Base-by-base conservation (phyloP, 2,888 invertebrate species). In the Chrysomela aeneicollis region DNA sequence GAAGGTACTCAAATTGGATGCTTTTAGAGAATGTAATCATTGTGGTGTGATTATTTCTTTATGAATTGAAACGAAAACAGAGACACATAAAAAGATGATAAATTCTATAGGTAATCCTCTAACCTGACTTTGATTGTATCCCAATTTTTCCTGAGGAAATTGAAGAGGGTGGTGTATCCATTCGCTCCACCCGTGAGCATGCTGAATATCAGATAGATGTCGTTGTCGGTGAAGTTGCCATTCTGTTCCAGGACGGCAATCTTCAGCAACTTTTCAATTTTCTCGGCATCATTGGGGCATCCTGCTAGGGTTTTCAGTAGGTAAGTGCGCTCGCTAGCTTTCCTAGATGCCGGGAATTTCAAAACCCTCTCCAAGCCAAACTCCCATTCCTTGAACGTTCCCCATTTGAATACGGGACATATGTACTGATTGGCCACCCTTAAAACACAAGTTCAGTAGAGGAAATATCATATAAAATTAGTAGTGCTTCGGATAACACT, bases 331-430 rank as follows among this genome's bases (percentile, higher is more conserved):
- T 93, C 93, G 70, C 88, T 92, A 74, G 88, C 89, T 72, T 89
- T 89, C 53, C 92, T 85, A 0, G 87, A 86, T 1, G 87, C 82
- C 0, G 93, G 92, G 81, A 93, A 93, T 75, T 91, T 87, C 55
- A 91, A 88, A 0, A 93, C 88, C 9, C 92, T 85, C 69, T 92
- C 87, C 0, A 94, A 84, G 35, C 92, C 93, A 73, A 93, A 93
- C 69, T 92, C 89, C 93, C 93, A 94, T 79, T 93, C 93, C 50
- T 91, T 88, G 72, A 86, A 85, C 0, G 90, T 88, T 0, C 93
- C 93, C 90, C 92, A 93, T 81, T 90, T 90, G 81, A 93, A 93
- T 0, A 93, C 92, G 0, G 93, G 92, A 68, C 93, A 93, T 67
- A 93, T 88, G 79, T 87, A 91, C 76, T 89, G 89, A 80, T 90